phyloP scores from a whole-genome alignment of 2,797 vertebrate species.

The Chaunax sp. region DNA sequence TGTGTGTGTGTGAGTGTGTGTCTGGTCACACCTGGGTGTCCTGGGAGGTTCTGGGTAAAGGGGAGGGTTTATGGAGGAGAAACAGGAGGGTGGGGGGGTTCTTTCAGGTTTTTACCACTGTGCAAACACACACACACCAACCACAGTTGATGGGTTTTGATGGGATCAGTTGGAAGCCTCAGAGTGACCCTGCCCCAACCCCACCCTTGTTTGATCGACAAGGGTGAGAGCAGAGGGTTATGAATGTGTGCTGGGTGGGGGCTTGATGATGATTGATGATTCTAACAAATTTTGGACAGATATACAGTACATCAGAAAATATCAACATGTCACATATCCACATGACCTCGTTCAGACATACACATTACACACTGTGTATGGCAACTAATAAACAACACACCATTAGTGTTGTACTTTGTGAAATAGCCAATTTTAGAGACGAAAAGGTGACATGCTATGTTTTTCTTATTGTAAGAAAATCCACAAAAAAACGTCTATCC shows the following conservation, averaged over 20 bases:
- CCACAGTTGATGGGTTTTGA: conserved; percentile 80
- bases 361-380: no score
- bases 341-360: not conserved
- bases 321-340: not conserved
- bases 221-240: conserved; percentile 45
- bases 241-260: not conserved
- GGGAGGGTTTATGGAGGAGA: conserved; percentile 64
- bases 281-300: not conserved
- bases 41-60: conserved; percentile 55
- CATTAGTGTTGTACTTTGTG: no score
- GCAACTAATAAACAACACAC: no score
- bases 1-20: conserved; percentile 18
- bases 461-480: no score
- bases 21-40: conserved; percentile 71
- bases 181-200: conserved; percentile 73
- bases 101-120: conserved; percentile 81
- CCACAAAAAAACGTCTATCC: no score
- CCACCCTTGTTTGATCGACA: conserved; percentile 79
- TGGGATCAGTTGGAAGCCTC: conserved; percentile 81
- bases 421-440: no score
- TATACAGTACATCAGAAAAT: not conserved
- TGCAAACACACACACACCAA: conserved; percentile 71
- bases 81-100: conserved; percentile 34
- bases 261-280: not conserved
- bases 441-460: no score